These are phyloP conservation scores for Hetaerina americana DNA, from an alignment of 1,140 invertebrate genomes.

Conservation along the genomic window DNA sequence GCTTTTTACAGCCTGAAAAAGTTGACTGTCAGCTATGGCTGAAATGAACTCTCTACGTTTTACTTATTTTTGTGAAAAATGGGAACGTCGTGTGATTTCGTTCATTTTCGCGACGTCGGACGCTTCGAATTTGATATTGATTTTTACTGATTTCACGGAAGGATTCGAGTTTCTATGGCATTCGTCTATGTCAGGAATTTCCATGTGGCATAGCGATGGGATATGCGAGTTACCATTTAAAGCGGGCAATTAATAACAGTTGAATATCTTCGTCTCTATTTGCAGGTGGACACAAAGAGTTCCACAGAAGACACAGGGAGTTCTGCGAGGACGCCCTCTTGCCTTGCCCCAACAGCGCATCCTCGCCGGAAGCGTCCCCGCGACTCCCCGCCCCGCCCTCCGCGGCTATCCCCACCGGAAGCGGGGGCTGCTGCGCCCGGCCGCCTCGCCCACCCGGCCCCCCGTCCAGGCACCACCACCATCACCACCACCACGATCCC, in stretches of 20 bases:
- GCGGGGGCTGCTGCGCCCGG: conserved; percentile 4
- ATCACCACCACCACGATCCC: conserved; percentile 12
- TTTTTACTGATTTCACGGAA: too few species aligned
- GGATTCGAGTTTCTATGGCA: too few species aligned
- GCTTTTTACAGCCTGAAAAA: too few species aligned
- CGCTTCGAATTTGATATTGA: too few species aligned
- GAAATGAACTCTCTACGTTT: too few species aligned
- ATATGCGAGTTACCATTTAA: neutral
- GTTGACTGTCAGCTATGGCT: too few species aligned
- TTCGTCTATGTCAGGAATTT: too few species aligned
- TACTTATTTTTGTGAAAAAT: too few species aligned
- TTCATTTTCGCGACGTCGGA: too few species aligned
- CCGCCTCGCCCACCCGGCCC: conserved; percentile 19
- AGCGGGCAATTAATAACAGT: neutral
- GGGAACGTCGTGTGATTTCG: too few species aligned
- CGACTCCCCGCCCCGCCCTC: conserved; percentile 3
- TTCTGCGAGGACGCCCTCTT: conserved; percentile 46
- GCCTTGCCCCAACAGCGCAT: conserved; percentile 19
- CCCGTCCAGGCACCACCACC: conserved; percentile 25
- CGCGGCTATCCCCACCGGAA: conserved; percentile 16
- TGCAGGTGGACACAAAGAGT: conserved; percentile 57
- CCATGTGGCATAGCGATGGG: too few species aligned
- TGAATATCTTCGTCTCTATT: conserved; percentile 20
- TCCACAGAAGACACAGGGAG: conserved; percentile 47
- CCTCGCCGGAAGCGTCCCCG: conserved; percentile 17